Evolutionary conservation across 2,888 invertebrate species (phyloP).

Genomic region (Horisme vitalbata): DNA sequence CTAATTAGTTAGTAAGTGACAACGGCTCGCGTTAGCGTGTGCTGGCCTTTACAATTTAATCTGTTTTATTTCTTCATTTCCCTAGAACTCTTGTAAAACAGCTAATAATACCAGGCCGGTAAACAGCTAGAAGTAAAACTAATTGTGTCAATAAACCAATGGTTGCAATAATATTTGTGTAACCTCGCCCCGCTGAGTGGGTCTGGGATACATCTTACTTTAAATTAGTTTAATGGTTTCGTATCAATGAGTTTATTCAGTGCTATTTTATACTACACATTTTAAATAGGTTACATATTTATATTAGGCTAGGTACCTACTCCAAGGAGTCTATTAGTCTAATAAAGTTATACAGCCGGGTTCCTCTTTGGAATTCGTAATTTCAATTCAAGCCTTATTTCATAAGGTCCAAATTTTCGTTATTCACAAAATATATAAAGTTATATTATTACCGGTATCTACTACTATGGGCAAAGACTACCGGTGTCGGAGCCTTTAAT

Average conservation of each 20-base stretch:
- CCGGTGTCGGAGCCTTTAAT: too few relatives aligned
- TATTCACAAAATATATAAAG: too few relatives aligned
- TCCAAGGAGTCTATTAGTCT: too few relatives aligned
- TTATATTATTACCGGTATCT: too few relatives aligned
- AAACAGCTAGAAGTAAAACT: not conserved
- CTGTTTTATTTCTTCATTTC: not conserved
- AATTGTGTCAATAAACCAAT: conserved; percentile 8
- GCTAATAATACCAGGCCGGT: conserved; percentile 5
- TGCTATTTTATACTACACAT: not conserved
- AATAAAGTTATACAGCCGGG: too few relatives aligned
- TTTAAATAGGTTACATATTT: too few relatives aligned
- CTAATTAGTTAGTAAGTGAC: too few relatives aligned
- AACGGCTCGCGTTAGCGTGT: not conserved
- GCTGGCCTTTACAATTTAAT: not conserved
- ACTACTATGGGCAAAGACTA: too few relatives aligned
- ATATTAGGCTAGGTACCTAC: too few relatives aligned
- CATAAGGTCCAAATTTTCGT: too few relatives aligned
- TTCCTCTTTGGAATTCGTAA: too few relatives aligned
- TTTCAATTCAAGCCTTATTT: too few relatives aligned
- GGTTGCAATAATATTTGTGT: conserved; percentile 15
- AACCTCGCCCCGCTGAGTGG: conserved; percentile 14
- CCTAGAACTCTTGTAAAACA: not conserved
- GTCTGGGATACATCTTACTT: not conserved
- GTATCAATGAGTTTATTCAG: not conserved
- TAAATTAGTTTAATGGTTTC: not conserved